A percentile compares a stretch with the other conserved stretches of the same genome.
phyloP scores from a whole-genome alignment of 2,113 vertebrate genomes.

The Limanda limanda region DNA sequence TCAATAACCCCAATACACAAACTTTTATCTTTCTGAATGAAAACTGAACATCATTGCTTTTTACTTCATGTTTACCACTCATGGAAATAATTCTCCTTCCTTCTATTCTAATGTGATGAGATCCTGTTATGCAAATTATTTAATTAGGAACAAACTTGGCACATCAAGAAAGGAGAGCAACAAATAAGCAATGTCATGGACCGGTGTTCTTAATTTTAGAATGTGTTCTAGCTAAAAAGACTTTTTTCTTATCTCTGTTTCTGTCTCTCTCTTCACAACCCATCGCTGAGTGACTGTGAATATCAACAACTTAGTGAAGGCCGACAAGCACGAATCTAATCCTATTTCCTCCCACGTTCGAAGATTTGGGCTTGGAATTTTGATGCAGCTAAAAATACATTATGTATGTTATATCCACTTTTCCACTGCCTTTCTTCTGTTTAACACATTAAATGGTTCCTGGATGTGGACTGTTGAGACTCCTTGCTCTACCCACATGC shows the following conservation, averaged over 20 bases:
- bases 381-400: constrained; percentile 2
- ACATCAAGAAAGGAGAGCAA: too few relatives aligned
- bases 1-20: too few relatives aligned
- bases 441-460: constrained; percentile 23
- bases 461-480: constrained; percentile 2
- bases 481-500: constrained; percentile 38
- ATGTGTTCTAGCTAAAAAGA: too few relatives aligned
- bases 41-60: too few relatives aligned
- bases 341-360: neutral
- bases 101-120: too few relatives aligned
- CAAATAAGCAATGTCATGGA: too few relatives aligned
- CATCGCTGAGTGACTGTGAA: neutral
- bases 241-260: neutral
- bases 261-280: neutral
- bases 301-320: neutral
- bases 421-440: neutral
- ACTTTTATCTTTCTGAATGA: too few relatives aligned
- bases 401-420: neutral
- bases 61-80: too few relatives aligned
- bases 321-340: neutral
- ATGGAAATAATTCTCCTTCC: too few relatives aligned
- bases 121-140: too few relatives aligned
- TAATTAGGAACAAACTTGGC: too few relatives aligned
- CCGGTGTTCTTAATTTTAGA: too few relatives aligned
- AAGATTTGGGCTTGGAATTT: neutral